Evolutionary conservation across 2,888 invertebrate species (phyloP), one percentile per base, ranked within the genome.

Genomic region (Cantharis lateralis): DNA sequence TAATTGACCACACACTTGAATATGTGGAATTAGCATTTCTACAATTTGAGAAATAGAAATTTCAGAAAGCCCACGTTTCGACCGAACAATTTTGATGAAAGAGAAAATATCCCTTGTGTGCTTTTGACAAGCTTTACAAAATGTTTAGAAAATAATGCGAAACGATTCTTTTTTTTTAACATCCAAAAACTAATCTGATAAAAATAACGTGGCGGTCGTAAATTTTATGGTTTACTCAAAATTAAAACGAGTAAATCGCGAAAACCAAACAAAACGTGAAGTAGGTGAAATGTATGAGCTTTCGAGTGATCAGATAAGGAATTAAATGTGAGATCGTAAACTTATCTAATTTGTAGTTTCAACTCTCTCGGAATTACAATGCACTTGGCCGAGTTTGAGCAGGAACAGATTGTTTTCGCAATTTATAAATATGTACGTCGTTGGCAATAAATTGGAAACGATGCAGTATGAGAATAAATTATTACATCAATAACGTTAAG

Each of bases 261-360:
- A 62, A 75, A 68, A 68, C 16, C 68, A 75, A 75, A 71, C 75
- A 72, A 70, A 75, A 75, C 63, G 72, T 69, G 32, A 68, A 68
- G 70, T 71, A 64, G 26, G 61, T 76, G 62, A 72, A 76, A 73
- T 70, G 69, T 70, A 62, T 62, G 32, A 72, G 64, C 32, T 70
- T 72, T 70, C 24, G 68, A 24, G 15, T 63, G 48, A 70, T 68
- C 74, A 20, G 68, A 77, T 70, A 73, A 70, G 73, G 48, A 73
- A 73, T 73, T 76, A 72, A 76, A 70, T 32, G 61, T 26, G 64
- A 68, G 72, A 70, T 76, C 76, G 70, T 70, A 73, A 73, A 73
- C 32, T 76, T 70, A 26, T 32, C 76, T 73, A 76, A 73, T 76
- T 76, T 76, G 73, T 76, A 73, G 73, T 68, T 70, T 63, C 62